phyloP scores from a whole-genome alignment of 23 tunicate genomes.

The Ascidia mentula region DNA sequence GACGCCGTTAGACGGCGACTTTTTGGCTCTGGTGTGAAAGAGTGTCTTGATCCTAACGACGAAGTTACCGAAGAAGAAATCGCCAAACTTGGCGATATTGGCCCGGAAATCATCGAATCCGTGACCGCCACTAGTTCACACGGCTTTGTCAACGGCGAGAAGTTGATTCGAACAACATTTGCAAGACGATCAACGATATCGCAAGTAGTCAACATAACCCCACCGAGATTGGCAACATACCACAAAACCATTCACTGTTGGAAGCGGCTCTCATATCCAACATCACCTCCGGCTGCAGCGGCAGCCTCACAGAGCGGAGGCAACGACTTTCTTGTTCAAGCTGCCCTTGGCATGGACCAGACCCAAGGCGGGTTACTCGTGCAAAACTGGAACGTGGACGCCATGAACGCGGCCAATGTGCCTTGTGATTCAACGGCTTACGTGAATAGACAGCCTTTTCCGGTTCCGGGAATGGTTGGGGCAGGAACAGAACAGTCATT shows the following conservation, averaged over 20 bases:
- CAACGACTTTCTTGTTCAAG: slow-evolving; percentile 14
- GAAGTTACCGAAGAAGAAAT: neutral
- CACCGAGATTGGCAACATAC: slow-evolving; percentile 15
- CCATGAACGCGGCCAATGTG: neutral
- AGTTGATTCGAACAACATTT: slow-evolving; percentile 31
- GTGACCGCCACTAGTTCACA: neutral
- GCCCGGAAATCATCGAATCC: slow-evolving; percentile 3
- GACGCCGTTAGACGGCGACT: neutral
- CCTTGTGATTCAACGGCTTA: neutral
- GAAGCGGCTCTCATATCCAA: slow-evolving; percentile 28
- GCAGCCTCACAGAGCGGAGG: neutral
- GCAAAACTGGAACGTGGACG: slow-evolving; percentile 25
- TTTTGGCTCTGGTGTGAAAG: neutral
- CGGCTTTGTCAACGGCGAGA: neutral
- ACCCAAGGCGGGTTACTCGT: neutral
- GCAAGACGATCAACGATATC: slow-evolving; percentile 58
- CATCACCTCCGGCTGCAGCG: slow-evolving; percentile 3
- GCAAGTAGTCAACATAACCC: slow-evolving; percentile 17
- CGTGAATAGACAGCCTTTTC: neutral
- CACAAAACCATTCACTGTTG: slow-evolving; percentile 40
- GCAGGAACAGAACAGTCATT: neutral
- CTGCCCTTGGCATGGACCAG: slow-evolving; percentile 3
- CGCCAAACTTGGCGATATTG: neutral
- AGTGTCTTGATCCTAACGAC: neutral
- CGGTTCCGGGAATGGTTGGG: neutral